These are phyloP conservation scores for Mesorhabditis sp. DNA, from an alignment of 2,888 invertebrate genomes.

Conservation along the genomic window DNA sequence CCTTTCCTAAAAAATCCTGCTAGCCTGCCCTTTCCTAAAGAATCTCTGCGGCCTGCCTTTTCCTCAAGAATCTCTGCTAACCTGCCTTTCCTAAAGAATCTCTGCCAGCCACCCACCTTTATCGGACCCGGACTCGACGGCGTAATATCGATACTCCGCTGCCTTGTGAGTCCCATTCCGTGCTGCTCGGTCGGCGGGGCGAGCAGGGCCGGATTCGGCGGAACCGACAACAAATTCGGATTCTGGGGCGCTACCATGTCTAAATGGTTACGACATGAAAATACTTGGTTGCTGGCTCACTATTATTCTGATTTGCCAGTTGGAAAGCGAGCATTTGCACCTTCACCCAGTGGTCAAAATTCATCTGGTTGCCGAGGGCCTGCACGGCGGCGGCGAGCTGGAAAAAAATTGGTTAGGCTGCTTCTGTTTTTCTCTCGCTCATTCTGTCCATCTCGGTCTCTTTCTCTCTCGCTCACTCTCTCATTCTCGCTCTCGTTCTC, in stretches of 20 bases:
- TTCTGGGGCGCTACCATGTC: background rate
- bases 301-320: background rate
- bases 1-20: no score
- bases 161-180: slow-evolving; percentile 8
- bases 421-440: no score
- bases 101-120: slow-evolving; percentile 8
- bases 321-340: slow-evolving; percentile 16
- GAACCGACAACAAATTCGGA: background rate
- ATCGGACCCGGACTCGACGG: slow-evolving; percentile 12
- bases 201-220: slow-evolving; percentile 10
- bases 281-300: background rate
- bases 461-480: no score
- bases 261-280: background rate
- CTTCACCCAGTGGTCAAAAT: slow-evolving; percentile 17
- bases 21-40: no score
- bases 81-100: no score
- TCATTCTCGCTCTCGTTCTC: no score
- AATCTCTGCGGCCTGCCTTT: no score
- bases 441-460: no score
- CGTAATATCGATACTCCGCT: slow-evolving; percentile 9
- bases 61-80: no score
- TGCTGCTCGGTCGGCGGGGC: slow-evolving; percentile 10
- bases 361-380: slow-evolving; percentile 16
- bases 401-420: no score
- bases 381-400: slow-evolving; percentile 13